Conservation (phyloP, 2,888 invertebrate genomes). For the Rhingia campestris region DNA sequence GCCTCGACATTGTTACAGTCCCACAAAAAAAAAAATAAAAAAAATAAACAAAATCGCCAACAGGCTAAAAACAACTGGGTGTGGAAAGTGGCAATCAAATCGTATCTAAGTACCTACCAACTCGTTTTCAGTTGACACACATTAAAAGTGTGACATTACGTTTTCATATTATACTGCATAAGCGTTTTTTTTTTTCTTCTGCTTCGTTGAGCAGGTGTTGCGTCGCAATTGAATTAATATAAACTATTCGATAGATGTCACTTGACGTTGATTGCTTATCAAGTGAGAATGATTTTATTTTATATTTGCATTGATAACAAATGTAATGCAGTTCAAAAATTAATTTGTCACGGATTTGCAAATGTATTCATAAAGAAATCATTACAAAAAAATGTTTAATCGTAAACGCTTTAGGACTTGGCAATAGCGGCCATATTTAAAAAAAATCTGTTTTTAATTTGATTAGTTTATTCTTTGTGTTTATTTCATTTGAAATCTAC, state of each 20-base stretch:
- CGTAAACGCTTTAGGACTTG: no score
- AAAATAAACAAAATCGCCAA: constrained; percentile 8
- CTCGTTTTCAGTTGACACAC: constrained; percentile 68
- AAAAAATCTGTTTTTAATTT: no score
- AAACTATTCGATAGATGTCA: constrained; percentile 51
- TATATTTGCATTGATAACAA: neutral
- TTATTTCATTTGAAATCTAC: no score
- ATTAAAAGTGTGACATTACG: constrained; percentile 63
- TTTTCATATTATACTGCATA: constrained; percentile 11
- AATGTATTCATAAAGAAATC: no score
- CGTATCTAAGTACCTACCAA: constrained; percentile 61
- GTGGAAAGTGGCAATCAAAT: constrained; percentile 69
- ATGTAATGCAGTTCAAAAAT: neutral
- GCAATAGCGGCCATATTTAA: no score
- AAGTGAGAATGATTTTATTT: constrained; percentile 21
- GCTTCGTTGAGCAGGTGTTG: constrained; percentile 52
- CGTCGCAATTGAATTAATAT: constrained; percentile 37
- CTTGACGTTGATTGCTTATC: constrained; percentile 54
- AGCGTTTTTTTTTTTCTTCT: constrained; percentile 9
- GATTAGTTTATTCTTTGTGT: no score
- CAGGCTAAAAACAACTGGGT: constrained; percentile 44
- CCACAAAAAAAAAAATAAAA: constrained; percentile 22
- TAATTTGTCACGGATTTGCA: neutral
- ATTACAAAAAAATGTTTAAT: no score
- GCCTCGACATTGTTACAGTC: constrained; percentile 60